Evolutionary conservation across 2,113 vertebrate species (phyloP).

Genomic region (Phalacrocorax aristotelis): DNA sequence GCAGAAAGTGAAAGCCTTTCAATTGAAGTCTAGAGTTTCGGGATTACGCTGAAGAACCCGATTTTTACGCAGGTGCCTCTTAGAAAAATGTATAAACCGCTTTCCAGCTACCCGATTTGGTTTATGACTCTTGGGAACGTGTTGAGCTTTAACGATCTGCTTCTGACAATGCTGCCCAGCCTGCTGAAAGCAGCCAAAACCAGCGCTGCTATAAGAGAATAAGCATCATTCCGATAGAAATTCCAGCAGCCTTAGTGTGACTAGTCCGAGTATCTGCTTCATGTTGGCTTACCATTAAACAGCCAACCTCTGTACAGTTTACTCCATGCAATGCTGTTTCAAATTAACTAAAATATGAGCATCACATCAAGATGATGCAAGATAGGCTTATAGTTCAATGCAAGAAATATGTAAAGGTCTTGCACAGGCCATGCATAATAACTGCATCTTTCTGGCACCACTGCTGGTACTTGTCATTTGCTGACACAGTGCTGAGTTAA

Average conservation of each 20-base stretch:
- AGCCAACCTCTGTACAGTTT: accelerated
- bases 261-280: neutral
- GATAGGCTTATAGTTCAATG: neutral
- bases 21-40: neutral
- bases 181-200: neutral
- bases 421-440: neutral
- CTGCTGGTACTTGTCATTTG: neutral
- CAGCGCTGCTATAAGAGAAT: neutral
- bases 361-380: conserved; percentile 4
- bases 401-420: neutral
- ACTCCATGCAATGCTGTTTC: neutral
- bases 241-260: conserved; percentile 1
- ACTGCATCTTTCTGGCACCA: neutral
- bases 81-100: neutral
- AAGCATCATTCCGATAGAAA: neutral
- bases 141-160: neutral
- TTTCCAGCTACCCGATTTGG: neutral
- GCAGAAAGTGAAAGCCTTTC: neutral
- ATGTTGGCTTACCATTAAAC: neutral
- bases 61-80: neutral
- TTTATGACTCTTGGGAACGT: neutral
- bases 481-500: neutral
- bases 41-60: accelerated
- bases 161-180: neutral
- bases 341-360: neutral